Evolutionary conservation across 2,888 invertebrate species (phyloP).

Genomic region (Anorthoa munda): DNA sequence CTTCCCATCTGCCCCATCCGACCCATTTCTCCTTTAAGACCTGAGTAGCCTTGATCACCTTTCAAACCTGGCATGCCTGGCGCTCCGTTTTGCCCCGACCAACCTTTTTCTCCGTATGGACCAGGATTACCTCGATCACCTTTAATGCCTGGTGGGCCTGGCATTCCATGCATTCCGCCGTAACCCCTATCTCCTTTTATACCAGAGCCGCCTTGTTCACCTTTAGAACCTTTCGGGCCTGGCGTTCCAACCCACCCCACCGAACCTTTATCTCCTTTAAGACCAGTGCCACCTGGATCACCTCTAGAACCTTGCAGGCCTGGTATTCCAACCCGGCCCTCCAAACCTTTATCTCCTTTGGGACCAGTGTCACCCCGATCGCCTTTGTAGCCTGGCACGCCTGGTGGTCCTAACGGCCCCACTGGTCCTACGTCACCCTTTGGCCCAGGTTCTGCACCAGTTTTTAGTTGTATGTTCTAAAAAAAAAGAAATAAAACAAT

Average conservation of each 20-base stretch:
- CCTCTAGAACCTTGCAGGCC: background rate
- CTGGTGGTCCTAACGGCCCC: background rate
- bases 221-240: background rate
- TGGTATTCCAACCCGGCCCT: background rate
- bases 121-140: background rate
- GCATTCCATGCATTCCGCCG: background rate
- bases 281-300: background rate
- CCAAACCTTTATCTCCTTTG: background rate
- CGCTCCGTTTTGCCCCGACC: rapidly evolving
- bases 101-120: background rate
- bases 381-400: background rate
- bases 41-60: background rate
- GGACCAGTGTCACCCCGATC: background rate
- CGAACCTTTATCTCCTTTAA: background rate
- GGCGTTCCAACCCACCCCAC: background rate
- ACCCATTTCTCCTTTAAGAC: background rate
- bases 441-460: background rate
- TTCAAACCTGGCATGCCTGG: background rate
- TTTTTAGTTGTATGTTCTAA: background rate
- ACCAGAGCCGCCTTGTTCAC: background rate
- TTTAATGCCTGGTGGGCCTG: background rate
- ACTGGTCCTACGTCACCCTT: too few species aligned
- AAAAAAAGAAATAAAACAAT: background rate
- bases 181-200: background rate
- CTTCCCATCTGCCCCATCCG: background rate